Evolutionary conservation across 2,888 invertebrate genomes (phyloP).

Genomic region (Perizoma affinitatum): DNA sequence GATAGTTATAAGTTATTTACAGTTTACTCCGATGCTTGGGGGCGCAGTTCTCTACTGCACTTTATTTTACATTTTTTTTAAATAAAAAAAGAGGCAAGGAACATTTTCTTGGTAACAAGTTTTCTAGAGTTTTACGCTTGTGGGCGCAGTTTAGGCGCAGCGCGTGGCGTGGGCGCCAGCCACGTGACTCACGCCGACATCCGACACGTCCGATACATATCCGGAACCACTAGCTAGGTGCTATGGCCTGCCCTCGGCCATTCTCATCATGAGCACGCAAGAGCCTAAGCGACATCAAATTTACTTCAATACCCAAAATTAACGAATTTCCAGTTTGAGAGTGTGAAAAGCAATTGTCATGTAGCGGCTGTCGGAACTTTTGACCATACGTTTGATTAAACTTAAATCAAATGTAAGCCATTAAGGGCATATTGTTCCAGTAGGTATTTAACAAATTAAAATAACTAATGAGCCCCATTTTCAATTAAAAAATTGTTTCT

Average conservation of each 20-base stretch:
- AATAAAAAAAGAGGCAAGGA: neutral
- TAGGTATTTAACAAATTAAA: too few species aligned
- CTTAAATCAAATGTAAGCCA: too few species aligned
- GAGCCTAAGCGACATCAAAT: constrained; percentile 65
- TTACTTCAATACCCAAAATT: constrained; percentile 49
- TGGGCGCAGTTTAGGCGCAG: constrained; percentile 45
- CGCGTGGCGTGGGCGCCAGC: constrained; percentile 64
- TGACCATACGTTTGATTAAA: too few species aligned
- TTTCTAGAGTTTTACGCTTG: constrained; percentile 26
- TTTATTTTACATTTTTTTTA: too few species aligned
- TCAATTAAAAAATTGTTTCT: too few species aligned
- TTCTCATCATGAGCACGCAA: constrained; percentile 57
- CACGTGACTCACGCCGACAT: constrained; percentile 83
- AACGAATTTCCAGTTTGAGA: neutral
- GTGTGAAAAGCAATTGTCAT: neutral
- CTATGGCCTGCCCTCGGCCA: constrained; percentile 66
- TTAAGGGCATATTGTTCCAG: too few species aligned
- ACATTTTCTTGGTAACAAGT: neutral
- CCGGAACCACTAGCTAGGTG: constrained; percentile 82
- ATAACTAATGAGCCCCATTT: too few species aligned
- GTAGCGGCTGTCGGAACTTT: neutral
- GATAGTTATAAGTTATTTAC: too few species aligned
- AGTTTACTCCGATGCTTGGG: too few species aligned
- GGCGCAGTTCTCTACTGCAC: too few species aligned
- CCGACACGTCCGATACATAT: constrained; percentile 84